phyloP scores from a whole-genome alignment of 2,797 vertebrate genomes.

The Sebastes melanostomus region DNA sequence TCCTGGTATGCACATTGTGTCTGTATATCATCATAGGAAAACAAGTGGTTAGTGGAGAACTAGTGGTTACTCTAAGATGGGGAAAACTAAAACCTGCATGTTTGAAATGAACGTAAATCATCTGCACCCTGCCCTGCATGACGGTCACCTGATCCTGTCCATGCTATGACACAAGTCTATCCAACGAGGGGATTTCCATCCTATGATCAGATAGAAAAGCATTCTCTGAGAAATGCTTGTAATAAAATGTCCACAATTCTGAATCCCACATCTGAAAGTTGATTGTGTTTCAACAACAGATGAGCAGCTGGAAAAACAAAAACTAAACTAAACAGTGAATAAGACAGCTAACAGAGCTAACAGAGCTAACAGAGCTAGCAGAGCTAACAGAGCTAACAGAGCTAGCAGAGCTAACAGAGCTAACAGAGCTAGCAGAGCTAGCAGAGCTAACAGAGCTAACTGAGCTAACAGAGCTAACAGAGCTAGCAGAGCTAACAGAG shows the following conservation, averaged over 20 bases:
- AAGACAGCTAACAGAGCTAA: not conserved
- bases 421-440: too few species aligned
- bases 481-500: not conserved
- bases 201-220: not conserved
- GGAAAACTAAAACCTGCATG: not conserved
- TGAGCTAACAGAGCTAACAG: rapidly evolving
- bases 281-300: not conserved
- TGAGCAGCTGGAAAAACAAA: not conserved
- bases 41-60: not conserved
- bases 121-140: not conserved
- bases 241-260: not conserved
- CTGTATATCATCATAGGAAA: not conserved
- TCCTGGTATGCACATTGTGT: not conserved
- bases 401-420: not conserved
- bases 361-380: too few species aligned
- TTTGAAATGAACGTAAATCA: not conserved
- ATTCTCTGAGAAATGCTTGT: not conserved
- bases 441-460: rapidly evolving
- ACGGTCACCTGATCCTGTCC: not conserved
- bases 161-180: not conserved
- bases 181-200: not conserved
- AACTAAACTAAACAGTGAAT: not conserved
- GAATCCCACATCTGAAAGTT: not conserved
- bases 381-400: not conserved
- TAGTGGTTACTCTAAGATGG: not conserved